Conservation (phyloP, 1,140 invertebrate species). For the Microplitis mediator region DNA sequence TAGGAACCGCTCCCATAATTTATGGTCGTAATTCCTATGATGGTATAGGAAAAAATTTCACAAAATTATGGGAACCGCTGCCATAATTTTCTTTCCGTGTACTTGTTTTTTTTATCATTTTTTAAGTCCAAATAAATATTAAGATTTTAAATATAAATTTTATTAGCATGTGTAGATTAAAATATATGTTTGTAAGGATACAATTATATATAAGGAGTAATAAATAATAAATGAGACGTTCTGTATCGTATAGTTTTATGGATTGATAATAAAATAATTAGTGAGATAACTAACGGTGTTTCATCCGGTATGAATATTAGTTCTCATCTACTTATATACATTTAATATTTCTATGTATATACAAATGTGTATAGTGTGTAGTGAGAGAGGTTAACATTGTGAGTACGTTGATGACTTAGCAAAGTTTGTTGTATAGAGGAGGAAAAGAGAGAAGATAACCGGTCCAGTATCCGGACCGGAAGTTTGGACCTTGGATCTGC, state of each 20-base stretch:
- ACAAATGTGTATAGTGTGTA: no score
- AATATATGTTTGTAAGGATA: no score
- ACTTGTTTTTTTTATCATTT: no score
- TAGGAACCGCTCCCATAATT: no score
- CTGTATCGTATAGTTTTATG: not conserved
- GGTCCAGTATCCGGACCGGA: constrained; percentile 62
- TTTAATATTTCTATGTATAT: no score
- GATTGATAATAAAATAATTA: constrained; percentile 11
- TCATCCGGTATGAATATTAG: constrained; percentile 17
- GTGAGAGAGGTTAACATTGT: constrained; percentile 1
- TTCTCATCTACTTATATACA: not conserved
- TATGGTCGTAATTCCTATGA: no score
- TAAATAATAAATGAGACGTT: not conserved
- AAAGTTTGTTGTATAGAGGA: constrained; percentile 1
- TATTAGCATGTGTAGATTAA: no score
- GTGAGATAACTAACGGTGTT: constrained; percentile 11
- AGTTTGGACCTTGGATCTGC: constrained; percentile 52
- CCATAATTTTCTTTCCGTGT: no score
- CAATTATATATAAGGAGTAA: not conserved
- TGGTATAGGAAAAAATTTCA: no score
- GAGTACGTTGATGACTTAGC: constrained; percentile 2
- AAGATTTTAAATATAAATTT: no score
- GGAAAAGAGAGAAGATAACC: constrained; percentile 48
- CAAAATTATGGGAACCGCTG: no score
- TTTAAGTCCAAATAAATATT: no score